These are phyloP conservation scores for Callopanchax toddi DNA, from an alignment of 2,113 vertebrate genomes.

Conservation along the genomic window DNA sequence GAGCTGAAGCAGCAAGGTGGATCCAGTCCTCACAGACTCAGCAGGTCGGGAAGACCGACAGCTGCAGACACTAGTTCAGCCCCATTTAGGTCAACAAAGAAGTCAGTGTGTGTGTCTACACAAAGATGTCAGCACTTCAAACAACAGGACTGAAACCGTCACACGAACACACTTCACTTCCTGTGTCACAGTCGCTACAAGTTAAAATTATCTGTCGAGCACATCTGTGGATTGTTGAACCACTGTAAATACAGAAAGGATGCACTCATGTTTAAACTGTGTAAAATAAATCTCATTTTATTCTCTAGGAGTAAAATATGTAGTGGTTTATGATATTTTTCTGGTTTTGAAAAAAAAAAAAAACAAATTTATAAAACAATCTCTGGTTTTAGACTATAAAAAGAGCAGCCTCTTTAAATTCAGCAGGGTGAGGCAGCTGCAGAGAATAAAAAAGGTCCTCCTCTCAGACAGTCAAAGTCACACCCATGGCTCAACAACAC, in stretches of 20 bases:
- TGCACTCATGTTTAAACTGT: no score
- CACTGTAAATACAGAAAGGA: no score
- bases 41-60: no score
- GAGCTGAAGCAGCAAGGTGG: background rate
- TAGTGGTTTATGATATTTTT: no score
- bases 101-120: background rate
- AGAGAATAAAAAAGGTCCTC: background rate
- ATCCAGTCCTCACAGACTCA: background rate
- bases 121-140: slow-evolving; percentile 7
- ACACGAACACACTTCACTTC: background rate
- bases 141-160: background rate
- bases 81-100: slow-evolving; percentile 13
- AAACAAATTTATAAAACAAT: background rate
- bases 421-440: background rate
- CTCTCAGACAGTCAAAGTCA: slow-evolving; percentile 6
- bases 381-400: background rate
- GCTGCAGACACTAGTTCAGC: background rate
- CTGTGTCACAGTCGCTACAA: background rate
- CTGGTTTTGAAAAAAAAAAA: background rate
- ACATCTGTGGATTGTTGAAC: background rate
- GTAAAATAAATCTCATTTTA: no score
- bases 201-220: background rate
- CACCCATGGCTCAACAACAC: slow-evolving; percentile 3
- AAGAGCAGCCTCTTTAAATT: background rate
- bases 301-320: no score